Conservation (phyloP, 2,888 invertebrate species). For the Rhaphigaster nebulosa region DNA sequence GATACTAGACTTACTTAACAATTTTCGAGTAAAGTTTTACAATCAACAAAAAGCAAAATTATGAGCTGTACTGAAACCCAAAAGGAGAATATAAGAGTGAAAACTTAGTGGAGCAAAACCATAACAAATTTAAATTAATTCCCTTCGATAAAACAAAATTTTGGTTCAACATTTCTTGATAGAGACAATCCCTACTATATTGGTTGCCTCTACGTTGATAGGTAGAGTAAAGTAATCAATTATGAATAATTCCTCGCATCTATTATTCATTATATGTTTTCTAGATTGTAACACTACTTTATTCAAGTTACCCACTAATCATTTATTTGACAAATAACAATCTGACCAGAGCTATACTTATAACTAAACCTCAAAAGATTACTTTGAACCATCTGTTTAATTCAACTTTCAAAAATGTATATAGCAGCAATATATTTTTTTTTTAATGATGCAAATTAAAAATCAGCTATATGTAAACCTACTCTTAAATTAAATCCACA, state of each 20-base stretch:
- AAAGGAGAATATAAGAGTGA: not conserved
- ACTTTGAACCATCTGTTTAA: not conserved
- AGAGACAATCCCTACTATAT: too few relatives aligned
- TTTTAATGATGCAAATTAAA: not conserved
- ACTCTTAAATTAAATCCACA: not conserved
- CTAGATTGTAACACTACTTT: not conserved
- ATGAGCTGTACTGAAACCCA: not conserved
- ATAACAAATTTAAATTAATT: too few relatives aligned
- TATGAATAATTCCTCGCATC: too few relatives aligned
- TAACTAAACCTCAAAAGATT: not conserved
- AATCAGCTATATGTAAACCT: not conserved
- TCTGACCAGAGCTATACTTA: not conserved
- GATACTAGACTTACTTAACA: too few relatives aligned
- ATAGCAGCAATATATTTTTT: not conserved
- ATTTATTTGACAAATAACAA: not conserved
- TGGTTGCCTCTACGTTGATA: too few relatives aligned
- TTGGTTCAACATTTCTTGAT: too few relatives aligned
- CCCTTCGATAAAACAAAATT: too few relatives aligned
- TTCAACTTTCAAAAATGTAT: not conserved
- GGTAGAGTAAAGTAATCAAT: too few relatives aligned
- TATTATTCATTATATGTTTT: too few relatives aligned
- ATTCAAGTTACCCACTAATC: not conserved
- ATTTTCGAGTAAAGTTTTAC: not conserved
- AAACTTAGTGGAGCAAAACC: too few relatives aligned
- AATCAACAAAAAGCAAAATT: not conserved